Conservation (phyloP, 2,797 vertebrate species). For the Echiichthys vipera region DNA sequence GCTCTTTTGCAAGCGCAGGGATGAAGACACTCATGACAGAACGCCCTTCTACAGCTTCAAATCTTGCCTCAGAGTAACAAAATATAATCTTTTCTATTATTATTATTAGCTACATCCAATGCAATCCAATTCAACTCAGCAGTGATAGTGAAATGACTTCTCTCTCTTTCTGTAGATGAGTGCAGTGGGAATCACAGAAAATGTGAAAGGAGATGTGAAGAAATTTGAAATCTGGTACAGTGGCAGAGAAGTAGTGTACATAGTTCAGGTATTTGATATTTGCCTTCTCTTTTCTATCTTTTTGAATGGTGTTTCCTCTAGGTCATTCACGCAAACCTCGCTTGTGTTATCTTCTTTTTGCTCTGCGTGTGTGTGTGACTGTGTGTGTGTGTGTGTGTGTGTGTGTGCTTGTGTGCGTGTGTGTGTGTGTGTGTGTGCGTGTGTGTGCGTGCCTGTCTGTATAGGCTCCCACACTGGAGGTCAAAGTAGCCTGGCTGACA, state of each 20-base stretch:
- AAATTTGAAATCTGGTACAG: slow-evolving; percentile 99
- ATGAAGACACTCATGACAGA: slow-evolving; percentile 88
- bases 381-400: background rate
- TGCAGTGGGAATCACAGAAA: slow-evolving; percentile 94
- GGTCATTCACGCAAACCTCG: background rate
- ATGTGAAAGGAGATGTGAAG: slow-evolving; percentile 93
- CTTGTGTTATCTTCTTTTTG: background rate
- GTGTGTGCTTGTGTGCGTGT: background rate
- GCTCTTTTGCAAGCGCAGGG: slow-evolving; percentile 96
- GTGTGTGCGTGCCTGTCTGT: slow-evolving; percentile 24
- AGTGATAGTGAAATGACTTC: background rate
- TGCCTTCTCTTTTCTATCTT: background rate
- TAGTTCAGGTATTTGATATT: slow-evolving; percentile 88
- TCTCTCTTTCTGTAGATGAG: slow-evolving; percentile 87
- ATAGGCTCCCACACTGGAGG: slow-evolving; percentile 91
- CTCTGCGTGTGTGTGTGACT: background rate
- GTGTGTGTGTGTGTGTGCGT: background rate
- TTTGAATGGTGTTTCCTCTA: background rate
- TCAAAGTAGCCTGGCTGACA: slow-evolving; percentile 93
- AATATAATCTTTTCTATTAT: too few species aligned
- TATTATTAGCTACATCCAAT: background rate
- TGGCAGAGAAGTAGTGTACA: slow-evolving; percentile 93
- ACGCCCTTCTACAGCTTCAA: slow-evolving; percentile 96
- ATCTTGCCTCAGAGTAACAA: slow-evolving; percentile 92
- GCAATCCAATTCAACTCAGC: background rate